Conservation (phyloP, 2,113 vertebrate species). For the Oryzias curvinotus region DNA sequence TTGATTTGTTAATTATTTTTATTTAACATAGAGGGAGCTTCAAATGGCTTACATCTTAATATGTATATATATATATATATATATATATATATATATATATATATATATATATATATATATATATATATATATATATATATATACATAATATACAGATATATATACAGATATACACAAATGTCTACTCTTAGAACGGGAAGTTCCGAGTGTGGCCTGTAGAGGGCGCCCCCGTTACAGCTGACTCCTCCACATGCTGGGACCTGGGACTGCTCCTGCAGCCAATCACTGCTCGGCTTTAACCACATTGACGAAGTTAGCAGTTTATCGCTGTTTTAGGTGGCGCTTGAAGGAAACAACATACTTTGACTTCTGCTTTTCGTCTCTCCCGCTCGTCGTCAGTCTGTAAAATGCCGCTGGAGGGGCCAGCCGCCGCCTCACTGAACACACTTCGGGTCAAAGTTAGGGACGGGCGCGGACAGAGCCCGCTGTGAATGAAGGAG, state of each 20-base stretch:
- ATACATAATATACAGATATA: too few relatives aligned
- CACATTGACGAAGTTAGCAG: conserved; percentile 28
- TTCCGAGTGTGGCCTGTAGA: conserved; percentile 36
- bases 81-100: too few relatives aligned
- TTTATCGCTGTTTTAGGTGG: not conserved
- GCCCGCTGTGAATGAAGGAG: not conserved
- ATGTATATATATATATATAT: too few relatives aligned
- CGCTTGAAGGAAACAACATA: not conserved
- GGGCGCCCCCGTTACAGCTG: conserved; percentile 31
- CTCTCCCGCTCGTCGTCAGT: not conserved
- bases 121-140: too few relatives aligned
- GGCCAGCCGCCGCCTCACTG: not conserved
- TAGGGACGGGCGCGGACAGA: not conserved
- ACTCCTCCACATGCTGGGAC: not conserved
- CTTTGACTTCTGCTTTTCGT: not conserved
- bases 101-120: too few relatives aligned
- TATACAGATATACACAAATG: too few relatives aligned
- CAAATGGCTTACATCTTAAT: too few relatives aligned
- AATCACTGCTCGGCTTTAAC: conserved; percentile 49
- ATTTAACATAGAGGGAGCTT: too few relatives aligned
- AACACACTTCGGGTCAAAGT: not conserved
- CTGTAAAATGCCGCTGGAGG: conserved; percentile 22
- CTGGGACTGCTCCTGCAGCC: conserved; percentile 26
- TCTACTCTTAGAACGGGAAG: not conserved
- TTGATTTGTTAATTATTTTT: too few relatives aligned